phyloP scores from a whole-genome alignment of 2,797 vertebrate species.

The Sphenodon punctatus region DNA sequence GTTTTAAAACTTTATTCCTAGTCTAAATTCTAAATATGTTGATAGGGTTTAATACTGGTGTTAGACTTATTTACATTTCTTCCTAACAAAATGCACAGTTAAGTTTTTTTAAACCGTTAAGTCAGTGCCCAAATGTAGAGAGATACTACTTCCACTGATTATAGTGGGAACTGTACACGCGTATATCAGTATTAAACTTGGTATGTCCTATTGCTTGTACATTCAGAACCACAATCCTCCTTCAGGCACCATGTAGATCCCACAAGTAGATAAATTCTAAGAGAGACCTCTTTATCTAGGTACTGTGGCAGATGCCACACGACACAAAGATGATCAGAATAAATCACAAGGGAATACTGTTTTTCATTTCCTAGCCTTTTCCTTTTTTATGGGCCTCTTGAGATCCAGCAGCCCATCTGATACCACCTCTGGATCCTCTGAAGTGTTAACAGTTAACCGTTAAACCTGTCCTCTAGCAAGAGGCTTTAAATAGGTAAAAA shows the following conservation, averaged over 20 bases:
- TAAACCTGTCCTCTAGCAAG: conserved; percentile 76
- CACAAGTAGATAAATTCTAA: background rate
- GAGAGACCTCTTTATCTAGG: background rate
- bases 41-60: too few relatives aligned
- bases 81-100: background rate
- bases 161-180: background rate
- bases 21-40: too few relatives aligned
- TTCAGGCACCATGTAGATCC: background rate
- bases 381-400: conserved; percentile 39
- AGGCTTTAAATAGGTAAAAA: conserved; percentile 77
- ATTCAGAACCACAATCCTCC: accelerated
- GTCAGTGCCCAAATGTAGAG: background rate
- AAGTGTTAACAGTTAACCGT: conserved; percentile 82
- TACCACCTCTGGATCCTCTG: conserved; percentile 75
- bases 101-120: accelerated
- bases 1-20: too few relatives aligned
- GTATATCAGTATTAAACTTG: background rate
- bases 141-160: background rate
- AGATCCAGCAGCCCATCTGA: conserved; percentile 76
- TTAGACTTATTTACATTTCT: too few relatives aligned
- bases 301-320: background rate
- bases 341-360: conserved; percentile 1
- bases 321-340: background rate
- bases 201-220: background rate
- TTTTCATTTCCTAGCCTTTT: background rate